Evolutionary conservation across 2,797 vertebrate genomes (phyloP).

Genomic region (Melanotaenia parkinsoni): DNA sequence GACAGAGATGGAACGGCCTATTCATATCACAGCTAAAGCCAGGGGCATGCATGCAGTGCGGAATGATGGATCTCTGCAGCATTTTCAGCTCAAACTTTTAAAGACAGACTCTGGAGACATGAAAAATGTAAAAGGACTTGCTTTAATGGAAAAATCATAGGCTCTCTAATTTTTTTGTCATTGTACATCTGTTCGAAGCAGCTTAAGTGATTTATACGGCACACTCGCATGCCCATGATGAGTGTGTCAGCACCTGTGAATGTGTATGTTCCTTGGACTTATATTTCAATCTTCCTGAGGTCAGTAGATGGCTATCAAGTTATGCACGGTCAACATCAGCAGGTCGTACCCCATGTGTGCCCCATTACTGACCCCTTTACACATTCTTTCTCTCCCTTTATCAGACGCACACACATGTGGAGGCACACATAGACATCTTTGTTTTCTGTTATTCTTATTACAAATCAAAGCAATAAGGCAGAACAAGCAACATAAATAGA

Average conservation of each 20-base stretch:
- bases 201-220: not conserved
- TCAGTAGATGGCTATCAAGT: slow-evolving; percentile 52
- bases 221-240: not conserved
- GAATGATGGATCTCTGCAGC: not conserved
- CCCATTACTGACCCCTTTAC: slow-evolving; percentile 44
- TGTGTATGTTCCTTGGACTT: not conserved
- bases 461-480: not conserved
- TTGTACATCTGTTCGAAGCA: slow-evolving; percentile 22
- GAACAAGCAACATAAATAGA: not conserved
- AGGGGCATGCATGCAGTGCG: not conserved
- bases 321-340: slow-evolving; percentile 42
- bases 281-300: slow-evolving; percentile 28
- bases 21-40: not conserved
- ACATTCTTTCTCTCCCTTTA: slow-evolving; percentile 10
- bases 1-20: not conserved
- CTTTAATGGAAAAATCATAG: not conserved
- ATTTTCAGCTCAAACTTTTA: not conserved
- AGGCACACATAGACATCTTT: not conserved
- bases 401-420: not conserved
- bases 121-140: not conserved
- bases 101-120: not conserved
- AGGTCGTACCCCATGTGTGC: slow-evolving; percentile 52
- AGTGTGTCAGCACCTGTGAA: slow-evolving; percentile 1
- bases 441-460: not conserved
- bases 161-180: not conserved